Evolutionary conservation across 2,113 vertebrate species (phyloP).

Genomic region (Oryzias curvinotus): DNA sequence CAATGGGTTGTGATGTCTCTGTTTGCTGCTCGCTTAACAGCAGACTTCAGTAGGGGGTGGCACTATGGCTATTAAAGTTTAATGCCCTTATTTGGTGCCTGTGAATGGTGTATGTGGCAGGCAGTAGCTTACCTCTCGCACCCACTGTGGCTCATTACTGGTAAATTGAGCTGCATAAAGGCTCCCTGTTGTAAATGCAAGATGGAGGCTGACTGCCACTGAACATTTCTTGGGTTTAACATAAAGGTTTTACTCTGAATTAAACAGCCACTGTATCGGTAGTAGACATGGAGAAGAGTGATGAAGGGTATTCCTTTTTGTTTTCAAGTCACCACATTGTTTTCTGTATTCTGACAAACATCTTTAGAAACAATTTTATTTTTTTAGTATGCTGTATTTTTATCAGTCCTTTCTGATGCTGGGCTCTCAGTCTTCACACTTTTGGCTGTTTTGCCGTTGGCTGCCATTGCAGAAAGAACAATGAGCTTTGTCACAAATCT

Average conservation of each 20-base stretch:
- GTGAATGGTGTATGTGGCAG: conserved; percentile 39
- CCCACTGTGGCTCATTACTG: conserved; percentile 34
- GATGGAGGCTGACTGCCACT: conserved; percentile 25
- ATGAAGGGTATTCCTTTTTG: conserved; percentile 18
- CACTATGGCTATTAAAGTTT: conserved; percentile 47
- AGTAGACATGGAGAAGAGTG: background rate
- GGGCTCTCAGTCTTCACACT: conserved; percentile 43
- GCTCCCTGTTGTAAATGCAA: conserved; percentile 26
- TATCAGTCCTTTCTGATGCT: background rate
- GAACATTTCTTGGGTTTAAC: conserved; percentile 44
- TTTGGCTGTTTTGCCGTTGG: conserved; percentile 20
- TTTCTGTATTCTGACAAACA: conserved; percentile 35
- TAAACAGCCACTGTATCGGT: conserved; percentile 1
- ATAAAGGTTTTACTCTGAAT: conserved; percentile 17
- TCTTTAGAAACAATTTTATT: conserved; percentile 9
- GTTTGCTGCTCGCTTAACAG: conserved; percentile 16
- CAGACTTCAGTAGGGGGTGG: conserved; percentile 25
- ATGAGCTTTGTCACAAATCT: conserved; percentile 15
- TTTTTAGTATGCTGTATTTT: no score
- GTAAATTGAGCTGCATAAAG: conserved; percentile 48
- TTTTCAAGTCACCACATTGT: conserved; percentile 18
- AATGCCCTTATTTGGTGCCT: conserved; percentile 50
- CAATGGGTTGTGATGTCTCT: conserved; percentile 12
- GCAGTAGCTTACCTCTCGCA: conserved; percentile 24
- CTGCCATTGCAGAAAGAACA: conserved; percentile 22